phyloP scores from a whole-genome alignment of 2,888 invertebrate genomes.

The Athalia circularis region DNA sequence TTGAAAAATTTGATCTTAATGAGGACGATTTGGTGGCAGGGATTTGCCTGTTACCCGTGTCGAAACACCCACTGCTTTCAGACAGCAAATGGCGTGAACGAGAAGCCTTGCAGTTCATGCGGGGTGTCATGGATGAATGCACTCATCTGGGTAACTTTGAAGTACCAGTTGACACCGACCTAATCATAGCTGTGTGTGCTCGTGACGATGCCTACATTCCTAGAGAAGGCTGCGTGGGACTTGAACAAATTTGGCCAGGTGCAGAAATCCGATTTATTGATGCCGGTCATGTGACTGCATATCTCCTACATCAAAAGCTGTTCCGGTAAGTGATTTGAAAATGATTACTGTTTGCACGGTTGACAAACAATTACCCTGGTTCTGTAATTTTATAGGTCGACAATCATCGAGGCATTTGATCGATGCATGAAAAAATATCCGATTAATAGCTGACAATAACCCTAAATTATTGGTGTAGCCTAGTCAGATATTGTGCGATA shows the following conservation, averaged over 20 bases:
- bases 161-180: slow-evolving; percentile 88
- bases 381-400: slow-evolving; percentile 77
- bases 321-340: slow-evolving; percentile 82
- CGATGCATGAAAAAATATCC: slow-evolving; percentile 78
- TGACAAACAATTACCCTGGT: slow-evolving; percentile 3
- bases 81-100: slow-evolving; percentile 81
- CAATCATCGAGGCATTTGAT: slow-evolving; percentile 86
- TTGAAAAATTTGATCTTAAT: slow-evolving; percentile 26
- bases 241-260: slow-evolving; percentile 96
- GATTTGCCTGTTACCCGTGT: slow-evolving; percentile 67
- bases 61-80: slow-evolving; percentile 64
- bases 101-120: slow-evolving; percentile 94
- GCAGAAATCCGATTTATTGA: slow-evolving; percentile 91
- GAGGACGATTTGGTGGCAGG: slow-evolving; percentile 58
- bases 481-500: slow-evolving; percentile 28
- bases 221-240: slow-evolving; percentile 85
- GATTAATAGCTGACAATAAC: slow-evolving; percentile 51
- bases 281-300: slow-evolving; percentile 93
- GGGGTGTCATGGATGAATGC: slow-evolving; percentile 99
- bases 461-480: not conserved
- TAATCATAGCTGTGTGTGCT: slow-evolving; percentile 94
- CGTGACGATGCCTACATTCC: slow-evolving; percentile 94
- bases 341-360: not conserved
- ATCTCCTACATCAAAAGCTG: slow-evolving; percentile 88
- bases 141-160: slow-evolving; percentile 97